phyloP scores from a whole-genome alignment of 2,888 invertebrate genomes.

The Temnothorax unifasciatus region DNA sequence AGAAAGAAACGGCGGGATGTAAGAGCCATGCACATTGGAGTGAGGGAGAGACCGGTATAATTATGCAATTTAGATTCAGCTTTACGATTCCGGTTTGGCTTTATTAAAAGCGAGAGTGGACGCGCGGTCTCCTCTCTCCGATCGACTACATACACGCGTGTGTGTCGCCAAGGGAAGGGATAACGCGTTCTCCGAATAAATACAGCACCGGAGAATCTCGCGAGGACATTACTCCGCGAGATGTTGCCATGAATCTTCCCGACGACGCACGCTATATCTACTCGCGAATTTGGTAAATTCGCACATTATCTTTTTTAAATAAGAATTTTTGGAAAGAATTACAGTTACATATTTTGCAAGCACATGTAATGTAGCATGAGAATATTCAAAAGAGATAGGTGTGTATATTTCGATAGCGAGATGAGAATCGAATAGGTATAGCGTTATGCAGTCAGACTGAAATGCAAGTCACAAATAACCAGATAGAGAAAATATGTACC shows the following conservation, averaged over 20 bases:
- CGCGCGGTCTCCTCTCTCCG: slow-evolving; percentile 69
- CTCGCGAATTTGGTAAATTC: slow-evolving; percentile 9
- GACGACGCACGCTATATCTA: slow-evolving; percentile 12
- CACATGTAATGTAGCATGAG: neutral
- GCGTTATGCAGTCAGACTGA: neutral
- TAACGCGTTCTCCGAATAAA: slow-evolving; percentile 59
- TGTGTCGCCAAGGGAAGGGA: slow-evolving; percentile 26
- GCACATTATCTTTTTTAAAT: neutral
- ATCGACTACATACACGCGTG: slow-evolving; percentile 47
- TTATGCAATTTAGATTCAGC: slow-evolving; percentile 85
- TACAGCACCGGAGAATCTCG: slow-evolving; percentile 48
- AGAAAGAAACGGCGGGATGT: slow-evolving; percentile 17
- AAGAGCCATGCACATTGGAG: slow-evolving; percentile 5
- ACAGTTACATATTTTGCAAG: neutral
- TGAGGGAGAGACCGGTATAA: slow-evolving; percentile 78
- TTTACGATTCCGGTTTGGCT: slow-evolving; percentile 83
- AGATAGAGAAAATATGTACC: slow-evolving; percentile 13
- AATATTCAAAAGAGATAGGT: neutral
- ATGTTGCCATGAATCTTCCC: slow-evolving; percentile 39
- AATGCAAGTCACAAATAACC: slow-evolving; percentile 25
- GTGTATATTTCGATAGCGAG: neutral
- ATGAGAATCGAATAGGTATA: slow-evolving; percentile 2
- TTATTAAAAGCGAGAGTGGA: slow-evolving; percentile 84
- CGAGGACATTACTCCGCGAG: slow-evolving; percentile 50
- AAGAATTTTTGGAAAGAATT: neutral